Percentiles rank a stretch among this genome's conserved stretches.
phyloP scores from a whole-genome alignment of 2,888 invertebrate genomes.

The Acanthococcus lagerstroemiae region DNA sequence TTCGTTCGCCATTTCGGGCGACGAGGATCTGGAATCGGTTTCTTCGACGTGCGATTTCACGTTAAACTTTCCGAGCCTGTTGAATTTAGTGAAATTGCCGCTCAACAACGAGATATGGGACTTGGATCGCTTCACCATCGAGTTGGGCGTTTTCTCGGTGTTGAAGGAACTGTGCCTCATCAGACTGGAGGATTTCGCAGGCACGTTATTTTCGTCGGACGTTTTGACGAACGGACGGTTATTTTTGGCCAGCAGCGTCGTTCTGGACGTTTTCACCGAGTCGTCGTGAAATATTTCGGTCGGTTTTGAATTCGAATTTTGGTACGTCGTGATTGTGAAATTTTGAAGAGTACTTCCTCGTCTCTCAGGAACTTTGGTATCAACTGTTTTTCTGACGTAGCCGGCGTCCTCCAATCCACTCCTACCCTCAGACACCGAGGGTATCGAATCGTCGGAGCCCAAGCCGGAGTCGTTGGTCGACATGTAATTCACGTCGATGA shows the following conservation, averaged over 20 bases:
- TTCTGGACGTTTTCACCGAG: conserved; percentile 36
- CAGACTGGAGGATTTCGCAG: not conserved
- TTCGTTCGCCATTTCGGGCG: not conserved
- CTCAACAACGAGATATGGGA: conserved; percentile 42
- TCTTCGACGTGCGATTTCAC: not conserved
- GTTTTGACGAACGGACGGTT: conserved; percentile 36
- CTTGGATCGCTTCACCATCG: conserved; percentile 42
- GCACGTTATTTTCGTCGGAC: not conserved
- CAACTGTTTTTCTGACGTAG: not conserved
- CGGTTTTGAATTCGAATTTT: conserved; percentile 35
- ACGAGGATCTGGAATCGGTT: not conserved
- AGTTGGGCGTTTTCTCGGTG: not conserved
- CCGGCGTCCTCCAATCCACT: not conserved
- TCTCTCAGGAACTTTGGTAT: conserved; percentile 6
- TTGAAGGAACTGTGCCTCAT: conserved; percentile 21
- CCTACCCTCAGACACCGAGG: conserved; percentile 29
- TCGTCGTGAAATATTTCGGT: conserved; percentile 36
- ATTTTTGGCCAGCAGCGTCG: conserved; percentile 31
- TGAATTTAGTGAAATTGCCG: conserved; percentile 32
- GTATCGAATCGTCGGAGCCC: conserved; percentile 34
- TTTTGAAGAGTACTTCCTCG: conserved; percentile 35
- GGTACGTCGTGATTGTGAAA: conserved; percentile 38
- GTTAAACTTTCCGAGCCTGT: conserved; percentile 24
- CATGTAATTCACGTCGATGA: conserved; percentile 10
- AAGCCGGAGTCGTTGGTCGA: conserved; percentile 33